Conservation (phyloP, 2,888 invertebrate species). For the Macaria notata region DNA sequence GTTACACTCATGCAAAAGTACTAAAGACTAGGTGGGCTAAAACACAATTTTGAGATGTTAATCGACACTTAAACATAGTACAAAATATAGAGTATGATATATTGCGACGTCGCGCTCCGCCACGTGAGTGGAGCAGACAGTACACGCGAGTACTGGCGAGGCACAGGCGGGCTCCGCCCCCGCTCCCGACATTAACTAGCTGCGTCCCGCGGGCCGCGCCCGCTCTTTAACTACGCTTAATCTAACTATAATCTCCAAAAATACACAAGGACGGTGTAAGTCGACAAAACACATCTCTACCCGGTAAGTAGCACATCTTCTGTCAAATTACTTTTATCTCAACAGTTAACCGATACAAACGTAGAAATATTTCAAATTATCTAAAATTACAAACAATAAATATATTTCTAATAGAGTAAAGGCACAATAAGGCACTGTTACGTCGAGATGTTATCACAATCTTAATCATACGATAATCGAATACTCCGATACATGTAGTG, state of each 20-base stretch:
- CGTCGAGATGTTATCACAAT: conserved; percentile 79
- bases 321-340: conserved; percentile 63
- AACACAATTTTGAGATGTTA: conserved; percentile 59
- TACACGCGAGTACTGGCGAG: conserved; percentile 46
- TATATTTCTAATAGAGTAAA: conserved; percentile 66
- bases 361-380: conserved; percentile 70
- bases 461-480: conserved; percentile 60
- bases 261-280: conserved; percentile 82
- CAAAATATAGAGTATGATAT: conserved; percentile 38
- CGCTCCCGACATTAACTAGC: conserved; percentile 23
- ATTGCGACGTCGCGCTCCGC: conserved; percentile 25
- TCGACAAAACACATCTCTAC: conserved; percentile 71
- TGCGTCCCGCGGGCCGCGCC: conserved; percentile 39
- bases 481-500: conserved; percentile 44
- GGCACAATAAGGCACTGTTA: conserved; percentile 81
- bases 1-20: conserved; percentile 61
- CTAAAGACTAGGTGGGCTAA: conserved; percentile 80
- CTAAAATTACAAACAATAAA: conserved; percentile 76
- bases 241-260: conserved; percentile 79
- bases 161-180: conserved; percentile 44
- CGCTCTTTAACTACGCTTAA: conserved; percentile 58
- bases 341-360: conserved; percentile 60
- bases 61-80: conserved; percentile 38
- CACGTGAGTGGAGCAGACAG: conserved; percentile 29
- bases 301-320: conserved; percentile 57